A percentile compares a stretch with the other conserved stretches of the same genome.
Conservation (phyloP, 2,797 vertebrate species). For the Morus bassanus region DNA sequence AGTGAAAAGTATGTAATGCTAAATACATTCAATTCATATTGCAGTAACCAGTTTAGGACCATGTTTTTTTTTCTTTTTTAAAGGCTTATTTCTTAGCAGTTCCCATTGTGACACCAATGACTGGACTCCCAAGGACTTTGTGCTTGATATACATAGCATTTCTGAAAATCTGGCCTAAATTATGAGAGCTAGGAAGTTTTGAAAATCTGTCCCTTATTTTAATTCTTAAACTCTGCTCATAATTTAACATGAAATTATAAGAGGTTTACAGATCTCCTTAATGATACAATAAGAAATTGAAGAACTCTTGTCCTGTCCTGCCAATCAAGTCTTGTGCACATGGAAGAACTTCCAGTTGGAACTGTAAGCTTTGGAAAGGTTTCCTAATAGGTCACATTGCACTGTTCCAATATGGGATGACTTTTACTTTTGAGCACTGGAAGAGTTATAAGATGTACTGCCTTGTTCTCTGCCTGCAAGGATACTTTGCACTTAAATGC, state of each 20-base stretch:
- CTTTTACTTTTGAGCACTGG: background rate
- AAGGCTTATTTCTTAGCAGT: background rate
- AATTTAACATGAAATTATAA: background rate
- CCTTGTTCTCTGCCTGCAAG: background rate
- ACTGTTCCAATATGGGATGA: background rate
- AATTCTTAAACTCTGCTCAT: background rate
- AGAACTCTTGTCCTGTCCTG: background rate
- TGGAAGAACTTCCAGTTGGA: background rate
- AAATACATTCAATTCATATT: background rate
- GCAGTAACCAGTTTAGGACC: background rate
- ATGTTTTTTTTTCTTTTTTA: background rate
- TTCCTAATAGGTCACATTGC: background rate
- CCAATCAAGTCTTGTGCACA: background rate
- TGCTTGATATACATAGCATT: background rate
- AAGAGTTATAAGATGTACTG: background rate
- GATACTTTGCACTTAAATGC: background rate
- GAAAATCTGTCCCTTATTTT: background rate
- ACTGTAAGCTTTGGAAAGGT: background rate
- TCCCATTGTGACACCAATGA: background rate
- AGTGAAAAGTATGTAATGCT: background rate
- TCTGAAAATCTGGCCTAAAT: background rate
- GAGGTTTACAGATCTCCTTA: background rate
- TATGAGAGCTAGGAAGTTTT: background rate
- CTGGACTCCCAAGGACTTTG: background rate
- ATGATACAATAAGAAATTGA: background rate